Evolutionary conservation across 92 coral and sea anemone species (phyloP), one percentile per base, ranked within the genome.

Genomic region (Diadumene lineata): DNA sequence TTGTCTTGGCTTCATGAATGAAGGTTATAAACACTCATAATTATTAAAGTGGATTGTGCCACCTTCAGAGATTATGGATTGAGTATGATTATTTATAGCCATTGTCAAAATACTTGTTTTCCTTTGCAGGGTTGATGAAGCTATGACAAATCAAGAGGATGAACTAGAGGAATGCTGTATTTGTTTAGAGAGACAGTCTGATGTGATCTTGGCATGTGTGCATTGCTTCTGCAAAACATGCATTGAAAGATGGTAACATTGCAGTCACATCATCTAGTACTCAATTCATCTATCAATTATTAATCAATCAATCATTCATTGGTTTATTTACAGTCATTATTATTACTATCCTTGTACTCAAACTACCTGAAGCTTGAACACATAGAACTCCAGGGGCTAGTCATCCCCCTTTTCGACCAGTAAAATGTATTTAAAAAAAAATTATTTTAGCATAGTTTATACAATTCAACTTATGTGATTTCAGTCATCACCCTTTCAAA

Each of bases 171-270:
- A 90, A 44, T 90, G 96, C 43, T 90, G 96, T 72, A 90, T 90
- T 26, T 90, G 96, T 33, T 84, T 90, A 89, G 96, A 90, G 21
- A 73, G 76, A 48, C 85, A 84, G 61, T 88, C 96, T 56, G 96
- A 87, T 71, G 89, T 84, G 26, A 81, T 90, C 31, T 77, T 90
- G 32, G 74, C 96, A 11, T 90, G 96, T 81, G 92, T 90, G 11
- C 96, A 90, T 56, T 75, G 87, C 77, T 90, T 90, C 69, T 90
- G 96, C 74, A 77, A 72, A 67, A 63, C 34, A 11, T 90, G 96
- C 66, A 90, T 90, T 73, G 96, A 87, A 19, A 90, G 74, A 74
- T 90, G 96, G 96, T 87, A 74, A 28, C 74, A 34, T 30, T 15
- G n/a, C 23, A 7, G 9, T 30, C 11, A 25, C 30, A 55, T 55